Base-by-base conservation (phyloP, 2,797 vertebrate genomes). In the Eulemur coronatus region DNA sequence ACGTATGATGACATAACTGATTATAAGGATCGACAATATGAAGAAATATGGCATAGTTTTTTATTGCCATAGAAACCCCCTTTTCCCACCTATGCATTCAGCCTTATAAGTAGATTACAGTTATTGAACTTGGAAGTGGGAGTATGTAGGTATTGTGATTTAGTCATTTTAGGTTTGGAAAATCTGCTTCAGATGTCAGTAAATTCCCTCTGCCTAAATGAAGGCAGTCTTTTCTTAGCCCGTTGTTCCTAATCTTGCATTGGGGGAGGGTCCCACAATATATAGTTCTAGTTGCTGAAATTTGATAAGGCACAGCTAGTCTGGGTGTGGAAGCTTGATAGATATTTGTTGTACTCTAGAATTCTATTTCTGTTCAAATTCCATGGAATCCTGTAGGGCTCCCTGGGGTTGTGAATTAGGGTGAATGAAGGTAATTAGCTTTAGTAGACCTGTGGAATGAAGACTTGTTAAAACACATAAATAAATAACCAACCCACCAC, bases 361-460 rank as follows among this genome's bases (percentile, higher is more conserved):
- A 95, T 81, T 85, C 75, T 84, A 4, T 86, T 96, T 97, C 67
- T 94, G 14, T 85, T 96, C 14, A 57, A 30, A 90, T 95, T 94
- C 63, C 61, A 33, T 94, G 50, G 24, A 95, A 85, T 93, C n/a
- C 50, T 94, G 2, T 88, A 33, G 79, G 30, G 15, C 7, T 87
- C 18, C 30, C 14, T 41, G 8, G 41, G 69, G 81, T 85, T 87
- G 82, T 91, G 59, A 92, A 72, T 92, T 96, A 50, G 61, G 22
- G 61, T 87, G 79, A 92, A 92, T 91, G 41, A 94, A 87, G 35
- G 28, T 91, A 96, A 87, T 95, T 93, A 89, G 80, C 55, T 97
- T 93, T 91, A 89, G 72, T 92, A 92, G 72, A 84, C 30, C 46
- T 76, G 38, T 93, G 92, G 70, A 65, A 43, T 70, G 41, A 94